Evolutionary conservation across 1,140 invertebrate species (phyloP).

Genomic region (Agraylea sexmaculata): DNA sequence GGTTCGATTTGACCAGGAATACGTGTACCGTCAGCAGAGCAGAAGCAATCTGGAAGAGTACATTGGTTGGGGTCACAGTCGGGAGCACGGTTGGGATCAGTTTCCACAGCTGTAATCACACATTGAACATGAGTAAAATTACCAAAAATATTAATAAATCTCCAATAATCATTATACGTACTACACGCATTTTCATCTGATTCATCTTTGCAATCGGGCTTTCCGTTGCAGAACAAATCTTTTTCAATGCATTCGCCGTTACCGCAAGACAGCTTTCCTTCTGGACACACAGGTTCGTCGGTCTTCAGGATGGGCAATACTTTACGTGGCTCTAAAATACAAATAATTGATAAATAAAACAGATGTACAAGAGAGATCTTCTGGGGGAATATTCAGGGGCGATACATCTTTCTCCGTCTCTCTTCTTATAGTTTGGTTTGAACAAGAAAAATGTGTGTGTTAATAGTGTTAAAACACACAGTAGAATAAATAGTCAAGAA

Average conservation of each 20-base stretch:
- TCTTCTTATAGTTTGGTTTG: too few species aligned
- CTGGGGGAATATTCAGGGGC: too few species aligned
- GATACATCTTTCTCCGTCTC: too few species aligned
- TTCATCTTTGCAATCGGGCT: constrained; percentile 83
- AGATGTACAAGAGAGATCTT: too few species aligned
- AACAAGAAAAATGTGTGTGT: too few species aligned
- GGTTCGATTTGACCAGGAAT: constrained; percentile 75
- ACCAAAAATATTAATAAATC: constrained; percentile 2
- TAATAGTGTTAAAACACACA: too few species aligned
- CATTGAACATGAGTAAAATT: not conserved
- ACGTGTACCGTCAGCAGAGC: constrained; percentile 81
- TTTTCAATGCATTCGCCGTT: constrained; percentile 84
- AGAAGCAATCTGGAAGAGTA: constrained; percentile 84
- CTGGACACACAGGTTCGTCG: constrained; percentile 79
- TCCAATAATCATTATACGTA: constrained; percentile 44
- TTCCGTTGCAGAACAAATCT: constrained; percentile 85
- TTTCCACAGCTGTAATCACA: constrained; percentile 60
- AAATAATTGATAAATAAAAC: constrained; percentile 1
- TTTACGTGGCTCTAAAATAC: constrained; percentile 69
- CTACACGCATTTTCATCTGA: constrained; percentile 92
- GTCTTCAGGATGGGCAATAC: constrained; percentile 79
- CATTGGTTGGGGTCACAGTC: constrained; percentile 84
- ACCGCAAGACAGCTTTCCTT: constrained; percentile 78
- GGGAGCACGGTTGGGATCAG: constrained; percentile 77
- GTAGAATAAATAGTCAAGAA: too few species aligned